Evolutionary conservation across 2,797 vertebrate genomes (phyloP).

Genomic region (Sylvia borin): DNA sequence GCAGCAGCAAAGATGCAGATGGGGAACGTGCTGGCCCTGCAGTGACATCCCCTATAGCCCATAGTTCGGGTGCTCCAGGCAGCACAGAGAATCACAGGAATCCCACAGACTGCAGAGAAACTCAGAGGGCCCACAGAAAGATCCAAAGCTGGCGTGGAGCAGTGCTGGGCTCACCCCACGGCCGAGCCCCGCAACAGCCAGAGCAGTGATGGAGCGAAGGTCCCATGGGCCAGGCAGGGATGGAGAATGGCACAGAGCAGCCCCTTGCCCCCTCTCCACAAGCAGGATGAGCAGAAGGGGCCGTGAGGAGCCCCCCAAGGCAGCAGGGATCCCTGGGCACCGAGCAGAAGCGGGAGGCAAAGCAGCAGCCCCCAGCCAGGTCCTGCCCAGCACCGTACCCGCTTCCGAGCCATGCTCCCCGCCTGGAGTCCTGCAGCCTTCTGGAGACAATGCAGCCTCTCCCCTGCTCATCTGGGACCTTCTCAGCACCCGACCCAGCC

Average conservation of each 20-base stretch:
- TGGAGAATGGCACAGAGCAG: background rate
- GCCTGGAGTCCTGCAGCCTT: background rate
- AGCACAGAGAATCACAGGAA: background rate
- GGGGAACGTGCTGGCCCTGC: background rate
- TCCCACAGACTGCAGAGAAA: background rate
- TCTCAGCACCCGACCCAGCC: background rate
- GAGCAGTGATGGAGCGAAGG: background rate
- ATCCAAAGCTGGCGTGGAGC: accelerated
- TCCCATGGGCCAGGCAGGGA: background rate
- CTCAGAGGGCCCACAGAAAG: background rate
- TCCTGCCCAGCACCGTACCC: background rate
- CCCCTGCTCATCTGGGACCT: background rate
- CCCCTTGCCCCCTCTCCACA: accelerated
- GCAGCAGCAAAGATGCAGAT: background rate
- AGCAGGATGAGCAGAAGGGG: background rate
- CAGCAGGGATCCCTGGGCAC: background rate
- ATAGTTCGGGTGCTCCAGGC: accelerated
- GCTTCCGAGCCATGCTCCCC: constrained; percentile 49
- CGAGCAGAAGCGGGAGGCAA: background rate
- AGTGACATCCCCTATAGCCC: accelerated
- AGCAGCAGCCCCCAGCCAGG: background rate
- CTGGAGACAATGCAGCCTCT: background rate
- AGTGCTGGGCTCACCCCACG: background rate
- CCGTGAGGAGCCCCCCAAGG: background rate
- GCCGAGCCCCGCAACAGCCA: background rate